phyloP scores from a whole-genome alignment of 2,797 vertebrate species.

The Chiloscyllium punctatum region DNA sequence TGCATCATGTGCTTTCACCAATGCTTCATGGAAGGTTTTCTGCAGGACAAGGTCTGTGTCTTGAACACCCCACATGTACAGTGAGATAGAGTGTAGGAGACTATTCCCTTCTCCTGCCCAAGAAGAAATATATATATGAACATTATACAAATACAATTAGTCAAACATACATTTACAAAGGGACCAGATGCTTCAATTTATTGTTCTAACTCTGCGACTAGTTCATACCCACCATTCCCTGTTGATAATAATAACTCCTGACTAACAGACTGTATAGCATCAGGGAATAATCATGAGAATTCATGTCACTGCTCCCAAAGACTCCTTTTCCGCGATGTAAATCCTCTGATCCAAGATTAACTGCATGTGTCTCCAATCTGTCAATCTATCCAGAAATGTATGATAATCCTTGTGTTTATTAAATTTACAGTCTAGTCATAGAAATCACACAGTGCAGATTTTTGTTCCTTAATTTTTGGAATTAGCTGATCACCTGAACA shows the following conservation, averaged over 20 bases:
- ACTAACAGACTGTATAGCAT: neutral
- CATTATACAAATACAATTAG: neutral
- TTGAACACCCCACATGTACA: slow-evolving; percentile 39
- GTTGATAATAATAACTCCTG: neutral
- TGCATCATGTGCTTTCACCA: neutral
- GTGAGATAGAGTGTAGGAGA: slow-evolving; percentile 36
- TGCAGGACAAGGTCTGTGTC: slow-evolving; percentile 34
- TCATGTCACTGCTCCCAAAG: neutral
- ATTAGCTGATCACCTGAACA: neutral
- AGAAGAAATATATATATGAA: neutral
- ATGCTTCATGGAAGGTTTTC: slow-evolving; percentile 31
- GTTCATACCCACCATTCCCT: neutral
- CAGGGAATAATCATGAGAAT: neutral
- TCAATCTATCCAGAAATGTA: neutral
- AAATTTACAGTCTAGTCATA: neutral
- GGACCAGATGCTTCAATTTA: neutral
- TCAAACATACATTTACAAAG: too few relatives aligned
- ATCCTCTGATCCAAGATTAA: neutral
- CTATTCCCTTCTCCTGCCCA: slow-evolving; percentile 30
- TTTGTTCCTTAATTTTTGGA: neutral
- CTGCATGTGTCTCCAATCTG: neutral
- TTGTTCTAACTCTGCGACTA: neutral
- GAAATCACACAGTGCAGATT: neutral
- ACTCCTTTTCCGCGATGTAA: neutral
- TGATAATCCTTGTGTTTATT: neutral